Percentiles rank a stretch among this genome's conserved stretches.
Conservation (phyloP, 2,888 invertebrate genomes). For the Deroplatys truncata region DNA sequence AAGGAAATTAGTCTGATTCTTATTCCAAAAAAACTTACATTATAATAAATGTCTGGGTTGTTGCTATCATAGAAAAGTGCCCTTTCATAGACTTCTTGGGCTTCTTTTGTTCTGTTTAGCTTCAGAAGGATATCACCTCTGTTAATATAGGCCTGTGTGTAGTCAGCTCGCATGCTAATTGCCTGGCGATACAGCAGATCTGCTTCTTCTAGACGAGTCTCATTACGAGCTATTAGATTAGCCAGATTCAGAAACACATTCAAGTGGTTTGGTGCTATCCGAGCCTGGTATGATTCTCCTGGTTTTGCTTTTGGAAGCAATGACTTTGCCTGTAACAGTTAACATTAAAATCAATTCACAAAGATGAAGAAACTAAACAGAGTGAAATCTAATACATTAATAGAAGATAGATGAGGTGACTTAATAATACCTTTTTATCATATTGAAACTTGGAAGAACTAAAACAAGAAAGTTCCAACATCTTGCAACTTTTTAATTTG, state of each 20-base stretch:
- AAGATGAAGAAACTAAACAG: no score
- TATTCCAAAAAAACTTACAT: conserved; percentile 58
- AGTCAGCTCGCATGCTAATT: conserved; percentile 95
- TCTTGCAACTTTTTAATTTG: no score
- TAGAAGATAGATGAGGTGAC: no score
- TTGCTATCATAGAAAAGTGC: conserved; percentile 89
- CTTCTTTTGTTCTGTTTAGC: conserved; percentile 88
- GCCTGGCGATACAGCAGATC: conserved; percentile 92
- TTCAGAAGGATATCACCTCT: conserved; percentile 94
- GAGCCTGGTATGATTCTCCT: conserved; percentile 90
- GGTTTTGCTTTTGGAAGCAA: conserved; percentile 86
- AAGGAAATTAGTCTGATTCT: no score
- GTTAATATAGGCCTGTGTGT: conserved; percentile 94
- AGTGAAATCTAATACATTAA: no score
- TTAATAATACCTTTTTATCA: no score
- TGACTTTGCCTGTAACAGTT: conserved; percentile 65
- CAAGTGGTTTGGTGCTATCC: conserved; percentile 92
- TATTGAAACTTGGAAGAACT: no score
- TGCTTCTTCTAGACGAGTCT: conserved; percentile 87
- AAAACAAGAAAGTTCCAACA: no score
- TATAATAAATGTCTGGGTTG: conserved; percentile 93
- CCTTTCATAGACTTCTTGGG: conserved; percentile 89
- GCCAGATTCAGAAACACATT: conserved; percentile 95
- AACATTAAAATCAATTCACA: not conserved
- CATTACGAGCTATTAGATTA: conserved; percentile 89